Percentiles rank a stretch among this genome's conserved stretches.
Conservation (phyloP, 2,888 invertebrate genomes). For the Ophioninae sp. region DNA sequence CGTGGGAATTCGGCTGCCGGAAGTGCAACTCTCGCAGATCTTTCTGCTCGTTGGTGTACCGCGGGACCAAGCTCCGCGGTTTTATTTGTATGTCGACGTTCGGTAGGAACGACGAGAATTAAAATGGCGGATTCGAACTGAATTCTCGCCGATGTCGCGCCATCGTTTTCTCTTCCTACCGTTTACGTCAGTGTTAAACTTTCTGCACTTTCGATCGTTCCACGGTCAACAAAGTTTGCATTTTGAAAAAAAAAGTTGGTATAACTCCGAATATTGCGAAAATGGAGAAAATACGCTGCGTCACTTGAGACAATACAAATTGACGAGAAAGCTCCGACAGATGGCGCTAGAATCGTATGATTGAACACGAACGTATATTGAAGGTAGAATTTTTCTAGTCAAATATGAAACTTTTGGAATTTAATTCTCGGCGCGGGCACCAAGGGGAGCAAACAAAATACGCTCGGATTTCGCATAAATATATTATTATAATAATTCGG, state of each 20-base stretch:
- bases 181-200: not conserved
- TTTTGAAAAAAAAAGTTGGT: not conserved
- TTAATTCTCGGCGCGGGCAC: not conserved
- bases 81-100: constrained; percentile 6
- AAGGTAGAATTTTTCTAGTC: no score
- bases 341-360: no score
- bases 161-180: not conserved
- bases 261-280: not conserved
- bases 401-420: not conserved
- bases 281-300: not conserved
- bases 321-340: no score
- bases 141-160: not conserved
- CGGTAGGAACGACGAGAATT: not conserved
- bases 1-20: constrained; percentile 80
- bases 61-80: constrained; percentile 38
- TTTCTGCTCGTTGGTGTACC: constrained; percentile 39
- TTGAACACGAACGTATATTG: no score
- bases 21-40: constrained; percentile 75
- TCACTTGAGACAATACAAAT: no score
- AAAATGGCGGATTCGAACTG: not conserved
- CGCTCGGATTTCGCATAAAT: constrained; percentile 33
- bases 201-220: not conserved
- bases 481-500: constrained; percentile 33
- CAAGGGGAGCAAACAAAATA: constrained; percentile 7
- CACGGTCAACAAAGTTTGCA: not conserved